Evolutionary conservation across 1,140 invertebrate species (phyloP), one percentile per base, ranked within the genome.

Genomic region (Schlechtendalia chinensis): DNA sequence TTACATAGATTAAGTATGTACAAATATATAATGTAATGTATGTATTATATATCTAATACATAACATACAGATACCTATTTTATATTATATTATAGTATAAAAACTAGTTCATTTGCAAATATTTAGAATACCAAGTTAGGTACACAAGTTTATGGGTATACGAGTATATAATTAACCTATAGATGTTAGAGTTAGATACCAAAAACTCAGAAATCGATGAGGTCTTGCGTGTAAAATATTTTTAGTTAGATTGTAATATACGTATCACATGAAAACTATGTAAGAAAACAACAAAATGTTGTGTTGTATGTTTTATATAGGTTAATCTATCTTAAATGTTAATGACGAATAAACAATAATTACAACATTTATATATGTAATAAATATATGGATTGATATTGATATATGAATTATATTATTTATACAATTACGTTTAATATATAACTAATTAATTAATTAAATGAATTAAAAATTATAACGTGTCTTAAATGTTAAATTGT

Each of bases 191-290:
- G n/a, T n/a, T 69, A 47, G n/a, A 22, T 24, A 47, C 39, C 47
- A 47, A 4, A 67, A 47, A 69, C 12, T 27, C 8, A 27, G 50
- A 69, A 69, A 50, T 69, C 65, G 47, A 69, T 69, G 65, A 50
- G 50, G 39, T 69, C 22, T 50, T 24, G 65, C 65, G 45, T 69
- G 65, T 47, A 39, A 24, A 19, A 69, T 47, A 39, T 65, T 39
- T 67, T 22, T 45, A n/a, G 12, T 69, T 69, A 69, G 16, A 22
- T 50, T 69, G 1, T 69, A 1, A 24, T 39, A 39, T 47, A n/a
- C n/a, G n/a, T 69, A 69, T 14, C 39, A 67, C 63, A n/a, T n/a
- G 5, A 45, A 67, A 45, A 47, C 5, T n/a, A 11, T 67, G 22
- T 12, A 11, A 65, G 0, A 22, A 5, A 45, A 67, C 22, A 45